A percentile compares a stretch with the other conserved stretches of the same genome.
These are phyloP conservation scores for Scylla paramamosain DNA, from an alignment of 1,140 invertebrate species.

Conservation along the genomic window DNA sequence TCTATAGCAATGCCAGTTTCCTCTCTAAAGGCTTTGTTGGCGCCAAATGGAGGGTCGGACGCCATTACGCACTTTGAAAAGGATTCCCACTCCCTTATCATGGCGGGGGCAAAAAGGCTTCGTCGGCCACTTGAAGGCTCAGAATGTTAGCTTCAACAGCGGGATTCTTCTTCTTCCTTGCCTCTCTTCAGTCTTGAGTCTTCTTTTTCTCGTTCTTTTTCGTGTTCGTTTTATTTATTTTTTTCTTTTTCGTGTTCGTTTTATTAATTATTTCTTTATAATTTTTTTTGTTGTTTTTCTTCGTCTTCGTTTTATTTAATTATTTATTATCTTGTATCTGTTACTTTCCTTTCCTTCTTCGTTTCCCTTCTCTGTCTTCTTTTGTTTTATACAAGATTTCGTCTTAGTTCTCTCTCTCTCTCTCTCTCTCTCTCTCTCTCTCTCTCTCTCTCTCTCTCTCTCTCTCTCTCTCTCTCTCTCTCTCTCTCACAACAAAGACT, in stretches of 20 bases:
- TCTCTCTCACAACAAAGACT: no score
- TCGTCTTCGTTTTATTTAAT: not conserved
- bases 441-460: no score
- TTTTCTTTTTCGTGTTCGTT: not conserved
- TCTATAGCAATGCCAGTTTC: not conserved
- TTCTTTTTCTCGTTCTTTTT: not conserved
- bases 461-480: no score
- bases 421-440: no score
- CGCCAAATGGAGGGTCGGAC: constrained; percentile 9
- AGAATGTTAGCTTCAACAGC: not conserved
- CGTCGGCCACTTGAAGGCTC: not conserved
- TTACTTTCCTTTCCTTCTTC: not conserved
- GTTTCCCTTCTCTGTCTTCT: not conserved
- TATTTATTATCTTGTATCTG: no score
- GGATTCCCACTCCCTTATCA: not conserved
- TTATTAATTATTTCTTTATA: not conserved
- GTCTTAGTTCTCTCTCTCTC: no score
- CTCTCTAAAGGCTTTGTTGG: constrained; percentile 21
- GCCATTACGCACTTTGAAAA: not conserved
- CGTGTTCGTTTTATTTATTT: not conserved
- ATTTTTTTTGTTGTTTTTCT: not conserved
- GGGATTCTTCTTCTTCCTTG: not conserved
- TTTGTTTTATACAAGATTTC: no score
- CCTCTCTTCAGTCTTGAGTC: not conserved
- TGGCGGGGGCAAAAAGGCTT: not conserved